Evolutionary conservation across 2,113 vertebrate genomes (phyloP), one percentile per base, ranked within the genome.

Genomic region (Echinops telfairi): DNA sequence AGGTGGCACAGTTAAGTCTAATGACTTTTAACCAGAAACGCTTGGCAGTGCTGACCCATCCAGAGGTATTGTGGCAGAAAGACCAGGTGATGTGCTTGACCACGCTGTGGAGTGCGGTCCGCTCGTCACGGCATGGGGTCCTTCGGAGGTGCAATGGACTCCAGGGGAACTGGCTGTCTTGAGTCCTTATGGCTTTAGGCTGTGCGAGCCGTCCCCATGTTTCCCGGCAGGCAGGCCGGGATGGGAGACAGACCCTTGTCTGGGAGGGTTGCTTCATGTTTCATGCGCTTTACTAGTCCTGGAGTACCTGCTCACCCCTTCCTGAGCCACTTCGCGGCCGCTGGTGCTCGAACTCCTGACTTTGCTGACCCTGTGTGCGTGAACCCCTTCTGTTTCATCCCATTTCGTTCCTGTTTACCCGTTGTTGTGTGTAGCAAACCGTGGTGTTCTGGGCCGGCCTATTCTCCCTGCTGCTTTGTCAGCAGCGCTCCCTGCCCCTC

Each of bases 321-420:
- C 5, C 0, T 0, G 25, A 25, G 78, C 43, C 11, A 0, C 20
- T 11, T 6, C 73, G n/a, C 64, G 68, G 1, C 0, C 20, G 12
- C n/a, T 6, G 29, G 20, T 36, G 25, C 36, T 83, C 25, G 19
- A 20, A 17, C 40, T 53, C 68, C 93, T 20, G 14, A 60, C 81
- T 14, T 73, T 90, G 16, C 17, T 2, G 1, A 29, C 23, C 2
- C 7, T 0, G 47, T 6, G 31, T 68, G 27, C 36, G 2, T 1
- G 10, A 43, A 25, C 6, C 16, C 3, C 6, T 43, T 83, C n/a
- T 5, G 0, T 47, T 57, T 57, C 25, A 9, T 16, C 40, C 40
- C 40, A 40, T 40, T 40, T 40, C 40, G 40, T 43, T 58, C 38
- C 27, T 3, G 0, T 27, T 71, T 27, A 68, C 33, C 27, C 22